phyloP scores from a whole-genome alignment of 2,888 invertebrate species.

The Muschampia plurimacula region DNA sequence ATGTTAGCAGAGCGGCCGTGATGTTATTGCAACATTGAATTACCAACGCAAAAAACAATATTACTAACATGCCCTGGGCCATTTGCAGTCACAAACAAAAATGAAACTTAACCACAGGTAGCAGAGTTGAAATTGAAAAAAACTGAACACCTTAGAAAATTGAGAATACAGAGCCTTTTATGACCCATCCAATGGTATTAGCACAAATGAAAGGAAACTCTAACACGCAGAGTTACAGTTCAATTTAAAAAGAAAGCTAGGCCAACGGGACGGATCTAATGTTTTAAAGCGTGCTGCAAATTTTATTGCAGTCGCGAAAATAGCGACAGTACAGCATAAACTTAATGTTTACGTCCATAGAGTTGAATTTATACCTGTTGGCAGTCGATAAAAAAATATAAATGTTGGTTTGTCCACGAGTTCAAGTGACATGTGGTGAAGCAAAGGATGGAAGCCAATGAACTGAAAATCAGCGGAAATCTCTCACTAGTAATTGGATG shows the following conservation, averaged over 20 bases:
- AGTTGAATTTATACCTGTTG: neutral
- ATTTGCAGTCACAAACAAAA: slow-evolving; percentile 4
- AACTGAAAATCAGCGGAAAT: slow-evolving; percentile 41
- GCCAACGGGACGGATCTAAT: slow-evolving; percentile 26
- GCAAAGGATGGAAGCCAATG: slow-evolving; percentile 41
- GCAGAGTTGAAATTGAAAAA: neutral
- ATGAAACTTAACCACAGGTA: neutral
- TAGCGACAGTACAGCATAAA: neutral
- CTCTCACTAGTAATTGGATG: slow-evolving; percentile 39
- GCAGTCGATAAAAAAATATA: neutral
- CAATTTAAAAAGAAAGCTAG: neutral
- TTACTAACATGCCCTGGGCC: slow-evolving; percentile 22
- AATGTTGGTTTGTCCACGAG: slow-evolving; percentile 26
- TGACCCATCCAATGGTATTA: slow-evolving; percentile 22
- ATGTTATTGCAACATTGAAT: slow-evolving; percentile 35
- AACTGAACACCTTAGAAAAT: slow-evolving; percentile 19
- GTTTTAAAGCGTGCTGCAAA: slow-evolving; percentile 34
- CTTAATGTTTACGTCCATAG: slow-evolving; percentile 1
- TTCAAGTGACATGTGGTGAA: slow-evolving; percentile 39
- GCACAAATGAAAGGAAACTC: slow-evolving; percentile 10
- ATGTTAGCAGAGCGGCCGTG: slow-evolving; percentile 25
- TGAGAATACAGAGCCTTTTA: slow-evolving; percentile 35
- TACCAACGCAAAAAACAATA: slow-evolving; percentile 35
- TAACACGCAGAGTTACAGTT: slow-evolving; percentile 10
- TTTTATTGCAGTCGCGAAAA: slow-evolving; percentile 22